Evolutionary conservation across 1,140 invertebrate genomes (phyloP), one percentile per base, ranked within the genome.

Genomic region (Manduca sexta): DNA sequence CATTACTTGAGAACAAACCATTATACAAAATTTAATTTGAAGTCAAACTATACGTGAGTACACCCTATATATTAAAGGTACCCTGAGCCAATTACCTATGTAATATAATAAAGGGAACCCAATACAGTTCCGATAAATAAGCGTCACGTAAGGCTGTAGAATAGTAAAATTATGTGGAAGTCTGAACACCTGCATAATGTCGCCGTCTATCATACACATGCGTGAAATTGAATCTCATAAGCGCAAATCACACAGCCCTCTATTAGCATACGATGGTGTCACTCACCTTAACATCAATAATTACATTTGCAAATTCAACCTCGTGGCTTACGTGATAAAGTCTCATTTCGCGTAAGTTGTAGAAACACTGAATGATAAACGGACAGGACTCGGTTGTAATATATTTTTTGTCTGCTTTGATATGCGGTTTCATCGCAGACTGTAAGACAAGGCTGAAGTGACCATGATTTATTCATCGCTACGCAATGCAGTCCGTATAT

Each of bases 211-310:
- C 73, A 76, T 69, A 71, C 60, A 60, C 53, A 56, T 63, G 67
- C 69, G 67, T 74, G 69, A 74, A 76, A 79, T 76, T 74, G 73
- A 74, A 79, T 72, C 72, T 72, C 72, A 72, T 78, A 64, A 78
- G 72, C 66, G 65, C 72, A 78, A 75, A 75, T 78, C 74, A 74
- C 68, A 78, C 68, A 67, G 63, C 53, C 72, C 60, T 48, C 54
- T 65, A 74, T 77, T 70, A 69, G 65, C 69, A 71, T 75, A 69
- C 49, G 45, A 61, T 51, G 56, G 57, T 68, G 47, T 60, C 52
- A 60, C 54, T 58, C 55, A 53, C 45, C 45, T 60, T 54, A 41
- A 47, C 35, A 37, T n/a, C n/a, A n/a, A n/a, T 17, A 21, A n/a
- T 30, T 15, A 14, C 26, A 35, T 47, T 42, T 42, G n/a, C 7